Base-by-base conservation (phyloP, 2,797 vertebrate genomes). In the Selene dorsalis region DNA sequence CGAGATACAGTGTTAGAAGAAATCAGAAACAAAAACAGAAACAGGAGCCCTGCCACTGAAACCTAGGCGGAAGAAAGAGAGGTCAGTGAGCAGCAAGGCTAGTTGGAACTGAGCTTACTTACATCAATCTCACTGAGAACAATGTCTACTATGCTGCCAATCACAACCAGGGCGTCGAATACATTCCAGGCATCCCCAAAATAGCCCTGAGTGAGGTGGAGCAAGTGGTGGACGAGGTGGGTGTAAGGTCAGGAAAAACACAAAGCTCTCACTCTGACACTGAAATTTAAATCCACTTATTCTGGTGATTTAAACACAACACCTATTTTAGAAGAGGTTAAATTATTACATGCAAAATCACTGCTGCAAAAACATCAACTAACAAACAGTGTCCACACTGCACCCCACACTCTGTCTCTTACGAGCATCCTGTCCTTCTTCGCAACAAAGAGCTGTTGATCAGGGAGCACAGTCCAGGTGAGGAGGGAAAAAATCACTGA, bases 101-200 rank as follows among this genome's bases (percentile, higher is more conserved):
- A 71, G 83, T 61, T 22, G 84, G 63, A 71, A 84, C 80, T 87
- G 88, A 93, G 89, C 88, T 95, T 98, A 99, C 98, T 99, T 96
- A 99, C 97, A 95, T 99, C 97, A 38, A 97, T 97, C 96, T 99
- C 97, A 96, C 96, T 98, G 94, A 99, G 98, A 93, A 98, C 97
- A 95, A 99, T 98, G 96, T 99, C 97, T 95, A 99, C 96, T 96
- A 99, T 98, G 96, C 98, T 99, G 95, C 98, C 98, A 94, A 98
- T 98, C 95, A 99, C 98, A 96, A 99, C 98, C 96, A 99, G 94
- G 93, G 97, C 98, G 92, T 99, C 98, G 95, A 99, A 99, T 91
- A 97, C 96, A 93, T 99, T 99, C 98, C 98, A 99, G 95, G 98
- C 95, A 89, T 98, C 97, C 92, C 96, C 97, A 95, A 99, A 98